phyloP scores from a whole-genome alignment of 1,140 invertebrate genomes.

The Chrysomallon squamiferum region DNA sequence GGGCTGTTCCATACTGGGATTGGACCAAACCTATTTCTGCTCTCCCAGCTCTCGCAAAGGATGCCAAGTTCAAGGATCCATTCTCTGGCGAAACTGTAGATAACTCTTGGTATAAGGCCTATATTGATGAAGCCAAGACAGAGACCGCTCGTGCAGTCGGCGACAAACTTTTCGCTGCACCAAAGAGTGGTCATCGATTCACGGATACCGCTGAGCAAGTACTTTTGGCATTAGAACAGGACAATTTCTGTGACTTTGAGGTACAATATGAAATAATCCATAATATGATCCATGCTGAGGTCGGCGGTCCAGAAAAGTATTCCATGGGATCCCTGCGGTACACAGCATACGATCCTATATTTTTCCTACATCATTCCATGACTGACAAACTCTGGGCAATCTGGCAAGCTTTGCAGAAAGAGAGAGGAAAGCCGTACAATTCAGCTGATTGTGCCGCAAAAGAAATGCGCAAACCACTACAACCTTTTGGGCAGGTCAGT shows the following conservation, averaged over 20 bases:
- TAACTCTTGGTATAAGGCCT: background rate
- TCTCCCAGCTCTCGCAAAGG: constrained; percentile 8
- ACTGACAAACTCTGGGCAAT: constrained; percentile 17
- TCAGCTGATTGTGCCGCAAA: constrained; percentile 27
- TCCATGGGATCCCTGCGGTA: constrained; percentile 20
- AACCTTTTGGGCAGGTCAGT: constrained; percentile 18
- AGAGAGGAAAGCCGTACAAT: constrained; percentile 20
- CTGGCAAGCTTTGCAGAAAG: constrained; percentile 22
- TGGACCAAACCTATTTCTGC: constrained; percentile 17
- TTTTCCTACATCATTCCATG: constrained; percentile 17
- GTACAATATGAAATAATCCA: constrained; percentile 25
- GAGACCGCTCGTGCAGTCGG: constrained; percentile 5
- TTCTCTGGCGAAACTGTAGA: background rate
- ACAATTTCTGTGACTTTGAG: constrained; percentile 31
- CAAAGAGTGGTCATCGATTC: constrained; percentile 15
- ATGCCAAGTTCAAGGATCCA: constrained; percentile 7
- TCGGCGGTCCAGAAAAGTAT: constrained; percentile 18
- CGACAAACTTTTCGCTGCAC: constrained; percentile 12
- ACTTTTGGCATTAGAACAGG: constrained; percentile 29
- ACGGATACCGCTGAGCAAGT: constrained; percentile 18
- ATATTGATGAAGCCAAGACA: background rate
- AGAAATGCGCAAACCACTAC: constrained; percentile 22
- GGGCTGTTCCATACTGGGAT: constrained; percentile 35
- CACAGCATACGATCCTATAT: constrained; percentile 21
- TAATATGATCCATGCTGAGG: constrained; percentile 25